Conservation (phyloP, 2,113 vertebrate genomes). For the Bombycilla garrulus region DNA sequence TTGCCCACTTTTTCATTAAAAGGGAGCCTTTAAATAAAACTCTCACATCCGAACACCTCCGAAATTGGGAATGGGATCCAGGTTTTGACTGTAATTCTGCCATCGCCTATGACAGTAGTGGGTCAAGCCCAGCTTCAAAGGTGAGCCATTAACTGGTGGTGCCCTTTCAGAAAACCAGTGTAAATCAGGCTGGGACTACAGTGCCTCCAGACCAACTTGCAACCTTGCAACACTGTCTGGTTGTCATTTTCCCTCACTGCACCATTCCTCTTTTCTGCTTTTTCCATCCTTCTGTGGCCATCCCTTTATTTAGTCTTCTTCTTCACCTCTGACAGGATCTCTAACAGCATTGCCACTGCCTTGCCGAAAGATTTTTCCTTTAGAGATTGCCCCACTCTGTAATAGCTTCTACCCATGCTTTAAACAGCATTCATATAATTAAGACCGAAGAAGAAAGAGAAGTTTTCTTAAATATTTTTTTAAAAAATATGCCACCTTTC, state of each 20-base stretch:
- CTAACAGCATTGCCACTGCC: neutral
- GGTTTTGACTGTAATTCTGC: slow-evolving; percentile 38
- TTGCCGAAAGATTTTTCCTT: neutral
- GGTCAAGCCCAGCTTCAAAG: neutral
- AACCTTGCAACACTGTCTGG: neutral
- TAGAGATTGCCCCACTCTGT: neutral
- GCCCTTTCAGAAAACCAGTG: neutral
- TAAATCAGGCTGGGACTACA: neutral
- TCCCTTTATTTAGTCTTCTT: neutral
- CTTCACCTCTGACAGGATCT: neutral
- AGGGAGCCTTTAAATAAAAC: slow-evolving; percentile 45
- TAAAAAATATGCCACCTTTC: neutral
- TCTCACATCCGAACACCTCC: slow-evolving; percentile 22
- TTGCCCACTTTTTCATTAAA: slow-evolving; percentile 62
- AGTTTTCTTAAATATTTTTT: neutral
- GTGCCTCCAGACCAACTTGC: neutral
- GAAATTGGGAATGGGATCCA: slow-evolving; percentile 5
- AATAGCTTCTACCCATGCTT: neutral
- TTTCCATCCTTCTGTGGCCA: neutral
- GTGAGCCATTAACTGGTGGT: neutral
- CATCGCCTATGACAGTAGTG: neutral
- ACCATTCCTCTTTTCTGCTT: neutral
- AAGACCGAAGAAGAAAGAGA: neutral
- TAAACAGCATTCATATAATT: neutral
- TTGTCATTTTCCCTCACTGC: neutral